Evolutionary conservation across 2,888 invertebrate genomes (phyloP).

Genomic region (Protophormia terraenovae): DNA sequence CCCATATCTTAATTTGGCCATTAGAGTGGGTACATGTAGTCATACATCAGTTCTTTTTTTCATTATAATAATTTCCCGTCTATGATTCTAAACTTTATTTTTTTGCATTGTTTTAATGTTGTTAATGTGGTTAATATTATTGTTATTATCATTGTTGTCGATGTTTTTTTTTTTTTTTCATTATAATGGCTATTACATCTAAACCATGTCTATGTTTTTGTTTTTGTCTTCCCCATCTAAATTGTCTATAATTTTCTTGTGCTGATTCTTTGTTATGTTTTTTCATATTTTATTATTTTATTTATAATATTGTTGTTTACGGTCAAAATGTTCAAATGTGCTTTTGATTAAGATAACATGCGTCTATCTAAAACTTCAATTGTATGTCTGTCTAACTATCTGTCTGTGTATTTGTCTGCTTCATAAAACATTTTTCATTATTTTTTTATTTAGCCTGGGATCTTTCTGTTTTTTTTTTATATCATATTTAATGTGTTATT

Average conservation of each 20-base stretch:
- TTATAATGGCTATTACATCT: slow-evolving; percentile 17
- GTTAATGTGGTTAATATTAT: slow-evolving; percentile 41
- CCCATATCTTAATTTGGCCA: slow-evolving; percentile 46
- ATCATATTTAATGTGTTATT: slow-evolving; percentile 30
- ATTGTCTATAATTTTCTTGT: slow-evolving; percentile 50
- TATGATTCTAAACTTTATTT: not conserved
- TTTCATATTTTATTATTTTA: slow-evolving; percentile 19
- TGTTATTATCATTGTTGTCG: slow-evolving; percentile 28
- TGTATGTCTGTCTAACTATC: not conserved
- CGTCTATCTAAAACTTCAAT: slow-evolving; percentile 24
- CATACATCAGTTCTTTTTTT: not conserved
- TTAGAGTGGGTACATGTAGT: slow-evolving; percentile 7
- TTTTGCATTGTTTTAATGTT: slow-evolving; percentile 22
- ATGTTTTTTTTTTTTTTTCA: not conserved
- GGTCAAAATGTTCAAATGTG: slow-evolving; percentile 67
- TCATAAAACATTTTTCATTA: slow-evolving; percentile 41
- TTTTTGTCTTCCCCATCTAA: slow-evolving; percentile 38
- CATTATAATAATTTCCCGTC: slow-evolving; percentile 29
- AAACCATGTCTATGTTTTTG: not conserved
- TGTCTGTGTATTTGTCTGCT: not conserved
- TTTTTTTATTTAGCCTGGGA: slow-evolving; percentile 33
- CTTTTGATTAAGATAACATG: slow-evolving; percentile 68
- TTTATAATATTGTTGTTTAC: slow-evolving; percentile 48
- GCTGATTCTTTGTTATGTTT: slow-evolving; percentile 3
- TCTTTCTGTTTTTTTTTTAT: slow-evolving; percentile 4